Evolutionary conservation across 2,113 vertebrate species (phyloP).

Genomic region (Echinops telfairi): DNA sequence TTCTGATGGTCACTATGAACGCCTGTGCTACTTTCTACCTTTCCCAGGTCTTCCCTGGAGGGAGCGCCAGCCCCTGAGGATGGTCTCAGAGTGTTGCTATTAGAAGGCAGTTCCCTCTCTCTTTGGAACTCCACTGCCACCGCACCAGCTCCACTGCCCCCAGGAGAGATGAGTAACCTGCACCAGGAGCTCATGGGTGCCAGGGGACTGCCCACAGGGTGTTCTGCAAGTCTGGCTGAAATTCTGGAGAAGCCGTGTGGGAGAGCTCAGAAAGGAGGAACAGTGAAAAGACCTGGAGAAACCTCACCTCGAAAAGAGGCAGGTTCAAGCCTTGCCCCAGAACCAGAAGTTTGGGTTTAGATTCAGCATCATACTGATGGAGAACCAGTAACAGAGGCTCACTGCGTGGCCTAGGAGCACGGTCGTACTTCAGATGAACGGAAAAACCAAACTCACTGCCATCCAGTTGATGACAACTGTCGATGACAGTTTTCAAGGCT

Average conservation of each 20-base stretch:
- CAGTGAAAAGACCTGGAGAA: not conserved
- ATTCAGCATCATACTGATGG: not conserved
- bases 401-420: not conserved
- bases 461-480: no score
- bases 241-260: not conserved
- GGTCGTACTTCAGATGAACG: no score
- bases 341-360: not conserved
- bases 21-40: not conserved
- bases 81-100: not conserved
- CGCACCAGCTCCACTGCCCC: not conserved
- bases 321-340: no score
- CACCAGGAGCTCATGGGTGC: not conserved
- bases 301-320: not conserved
- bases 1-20: not conserved
- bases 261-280: not conserved
- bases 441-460: no score
- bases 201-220: accelerated
- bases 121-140: no score
- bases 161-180: not conserved
- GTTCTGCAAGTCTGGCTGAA: not conserved
- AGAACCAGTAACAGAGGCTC: not conserved
- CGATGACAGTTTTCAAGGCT: no score
- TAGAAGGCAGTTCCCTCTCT: no score
- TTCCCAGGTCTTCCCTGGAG: not conserved
- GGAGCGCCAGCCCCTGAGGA: no score